Base-by-base conservation (phyloP, 1,140 invertebrate genomes). In the Anoplolepis gracilipes region DNA sequence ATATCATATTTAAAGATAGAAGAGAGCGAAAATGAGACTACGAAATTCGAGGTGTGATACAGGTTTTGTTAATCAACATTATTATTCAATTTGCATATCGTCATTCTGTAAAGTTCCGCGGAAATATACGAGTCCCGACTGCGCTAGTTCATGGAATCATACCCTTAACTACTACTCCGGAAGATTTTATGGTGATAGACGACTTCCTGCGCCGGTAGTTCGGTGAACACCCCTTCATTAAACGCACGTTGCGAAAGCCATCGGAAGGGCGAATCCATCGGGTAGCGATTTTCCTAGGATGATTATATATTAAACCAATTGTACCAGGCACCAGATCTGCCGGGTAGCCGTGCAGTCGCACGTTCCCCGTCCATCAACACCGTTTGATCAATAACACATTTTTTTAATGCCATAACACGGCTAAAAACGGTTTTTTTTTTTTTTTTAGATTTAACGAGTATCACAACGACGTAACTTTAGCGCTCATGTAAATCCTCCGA, bases 351-450 rank as follows among this genome's bases (percentile, higher is more conserved):
- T 39, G 33, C 49, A 19, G 19, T 72, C 53, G 65, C 49, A 28
- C 33, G 25, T 82, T 19, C 49, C 33, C 64, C 25, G 53, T 19
- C 42, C 28, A 5, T 65, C 73, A 19, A 2, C 36, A 5, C 13
- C 65, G 75, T 85, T 85, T 85, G 84, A 85, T 85, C 75, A 62
- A 85, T 85, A 81, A 28, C 22, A 28, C 22, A 85, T 82, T 82
- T 77, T 72, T 82, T 82, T n/a, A n/a, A n/a, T n/a, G n/a, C n/a
- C n/a, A n/a, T n/a, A n/a, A 36, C n/a, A n/a, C 25, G 75, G 19
- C 25, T 79, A 19, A 42, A 53, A 42, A 10, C 25, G 2, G 6
- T 7, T 16, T 30, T 46, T 22, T 36, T 53, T 25, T 61, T 36
- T 53, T 46, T 62, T 19, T 33, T 11, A 16, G 25, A 42, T n/a